Conservation (phyloP, 2,113 vertebrate genomes). For the Mellivora capensis region DNA sequence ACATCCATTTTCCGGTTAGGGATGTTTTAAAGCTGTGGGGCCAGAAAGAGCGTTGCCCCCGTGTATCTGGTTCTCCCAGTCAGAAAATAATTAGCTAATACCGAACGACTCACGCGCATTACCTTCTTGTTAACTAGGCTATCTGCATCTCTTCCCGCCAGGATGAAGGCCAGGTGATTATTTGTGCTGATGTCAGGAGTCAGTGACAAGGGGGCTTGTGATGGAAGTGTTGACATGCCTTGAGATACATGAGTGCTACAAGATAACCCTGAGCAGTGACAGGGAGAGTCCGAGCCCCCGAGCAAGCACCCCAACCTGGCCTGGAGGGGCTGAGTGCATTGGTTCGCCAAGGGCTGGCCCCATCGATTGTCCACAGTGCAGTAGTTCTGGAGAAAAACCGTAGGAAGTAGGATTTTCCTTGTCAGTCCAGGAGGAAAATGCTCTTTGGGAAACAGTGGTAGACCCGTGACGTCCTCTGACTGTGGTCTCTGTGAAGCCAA, state of each 20-base stretch:
- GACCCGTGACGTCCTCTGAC: neutral
- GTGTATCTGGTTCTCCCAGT: neutral
- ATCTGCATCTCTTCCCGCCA: neutral
- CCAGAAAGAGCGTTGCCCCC: neutral
- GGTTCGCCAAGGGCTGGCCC: neutral
- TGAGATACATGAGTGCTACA: neutral
- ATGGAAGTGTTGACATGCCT: neutral
- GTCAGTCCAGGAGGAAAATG: neutral
- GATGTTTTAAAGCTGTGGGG: neutral
- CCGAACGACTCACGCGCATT: neutral
- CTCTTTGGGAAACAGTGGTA: neutral
- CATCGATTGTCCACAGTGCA: accelerated
- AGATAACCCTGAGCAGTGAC: neutral
- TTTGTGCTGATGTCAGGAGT: neutral
- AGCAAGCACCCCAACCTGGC: neutral
- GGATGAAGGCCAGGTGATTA: neutral
- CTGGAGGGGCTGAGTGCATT: too few relatives aligned
- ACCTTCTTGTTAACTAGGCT: neutral
- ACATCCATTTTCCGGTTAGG: neutral
- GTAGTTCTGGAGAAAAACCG: neutral
- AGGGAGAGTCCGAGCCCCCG: accelerated
- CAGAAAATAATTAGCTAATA: neutral
- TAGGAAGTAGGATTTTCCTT: neutral
- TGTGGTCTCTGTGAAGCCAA: neutral
- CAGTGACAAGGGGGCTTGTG: neutral